A percentile compares a stretch with the other conserved stretches of the same genome.
These are phyloP conservation scores for Aphyosemion australe DNA, from an alignment of 2,113 vertebrate species.

Conservation along the genomic window DNA sequence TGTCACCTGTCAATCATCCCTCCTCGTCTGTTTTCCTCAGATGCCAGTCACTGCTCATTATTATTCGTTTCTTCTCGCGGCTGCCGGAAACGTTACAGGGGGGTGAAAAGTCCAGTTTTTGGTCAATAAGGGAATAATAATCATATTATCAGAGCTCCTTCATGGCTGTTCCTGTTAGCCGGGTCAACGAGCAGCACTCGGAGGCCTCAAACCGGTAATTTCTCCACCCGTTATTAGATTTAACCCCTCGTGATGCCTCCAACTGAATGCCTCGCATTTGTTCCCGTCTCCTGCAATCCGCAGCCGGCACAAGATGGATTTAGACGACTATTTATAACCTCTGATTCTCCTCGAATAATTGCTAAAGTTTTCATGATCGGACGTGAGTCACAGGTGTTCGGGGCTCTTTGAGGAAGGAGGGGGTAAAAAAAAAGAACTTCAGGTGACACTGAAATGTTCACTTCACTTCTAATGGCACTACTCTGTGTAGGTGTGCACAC, in stretches of 20 bases:
- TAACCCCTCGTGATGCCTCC: constrained; percentile 22
- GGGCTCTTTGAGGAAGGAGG: constrained; percentile 26
- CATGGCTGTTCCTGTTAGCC: background rate
- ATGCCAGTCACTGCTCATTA: constrained; percentile 8
- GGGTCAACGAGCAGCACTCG: too few relatives aligned
- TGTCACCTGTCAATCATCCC: constrained; percentile 39
- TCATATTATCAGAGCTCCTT: background rate
- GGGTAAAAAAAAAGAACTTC: constrained; percentile 33
- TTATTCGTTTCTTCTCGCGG: background rate
- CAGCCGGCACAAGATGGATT: constrained; percentile 25
- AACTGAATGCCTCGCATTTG: constrained; percentile 26
- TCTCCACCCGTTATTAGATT: constrained; percentile 42
- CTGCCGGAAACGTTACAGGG: background rate
- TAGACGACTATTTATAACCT: constrained; percentile 60
- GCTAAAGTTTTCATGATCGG: background rate
- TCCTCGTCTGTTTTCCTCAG: background rate
- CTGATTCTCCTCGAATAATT: constrained; percentile 16
- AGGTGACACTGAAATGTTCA: constrained; percentile 53
- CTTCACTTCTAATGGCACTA: constrained; percentile 44
- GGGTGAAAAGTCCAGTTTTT: background rate
- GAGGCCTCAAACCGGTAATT: constrained; percentile 30
- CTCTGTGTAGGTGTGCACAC: constrained; percentile 49
- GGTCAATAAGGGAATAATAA: background rate
- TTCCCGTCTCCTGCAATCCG: constrained; percentile 10
- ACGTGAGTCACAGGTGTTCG: constrained; percentile 58